Evolutionary conservation across 1,140 invertebrate species (phyloP), one percentile per base, ranked within the genome.

Genomic region (Melipona quadrifasciata): DNA sequence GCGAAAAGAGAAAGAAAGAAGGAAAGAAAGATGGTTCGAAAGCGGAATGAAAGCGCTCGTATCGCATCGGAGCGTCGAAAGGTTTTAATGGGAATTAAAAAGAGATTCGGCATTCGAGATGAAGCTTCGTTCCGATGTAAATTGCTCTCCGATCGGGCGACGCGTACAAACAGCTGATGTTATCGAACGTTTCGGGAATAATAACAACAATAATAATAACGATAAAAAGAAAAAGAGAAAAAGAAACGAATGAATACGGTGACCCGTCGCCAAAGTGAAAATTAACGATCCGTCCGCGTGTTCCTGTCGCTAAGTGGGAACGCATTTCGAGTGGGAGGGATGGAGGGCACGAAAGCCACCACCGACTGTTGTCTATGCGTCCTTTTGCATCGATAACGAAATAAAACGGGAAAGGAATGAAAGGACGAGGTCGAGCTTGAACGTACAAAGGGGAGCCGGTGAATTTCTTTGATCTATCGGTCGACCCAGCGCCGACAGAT

Each of bases 231-330:
- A 31, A 31, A 31, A 31, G 31, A 31, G 31, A 31, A 31, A 31
- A 31, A 31, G 31, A 2, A 31, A 31, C 31, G 31, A 31, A 31
- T 31, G 39, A 47, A 47, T 47, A 47, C 39, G n/a, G 47, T 14
- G n/a, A 11, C n/a, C n/a, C 71, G n/a, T 21, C 4, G n/a, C n/a
- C 3, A n/a, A 61, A 61, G 57, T 47, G 74, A 61, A 76, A 76
- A 76, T 76, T 76, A 76, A 76, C 57, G 57, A 76, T 61, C 74
- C 55, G 55, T 58, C 73, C 39, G n/a, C 47, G 73, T 53, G 71
- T 53, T 21, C 21, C 19, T 53, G 27, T 74, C 27, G 34, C 31
- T 12, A 61, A 31, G 27, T 17, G 12, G 14, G 21, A 14, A 58
- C 31, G 53, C n/a, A 31, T 27, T 51, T 74, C 47, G n/a, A 31